Base-by-base conservation (phyloP, 2,888 invertebrate species). In the Rhingia campestris region DNA sequence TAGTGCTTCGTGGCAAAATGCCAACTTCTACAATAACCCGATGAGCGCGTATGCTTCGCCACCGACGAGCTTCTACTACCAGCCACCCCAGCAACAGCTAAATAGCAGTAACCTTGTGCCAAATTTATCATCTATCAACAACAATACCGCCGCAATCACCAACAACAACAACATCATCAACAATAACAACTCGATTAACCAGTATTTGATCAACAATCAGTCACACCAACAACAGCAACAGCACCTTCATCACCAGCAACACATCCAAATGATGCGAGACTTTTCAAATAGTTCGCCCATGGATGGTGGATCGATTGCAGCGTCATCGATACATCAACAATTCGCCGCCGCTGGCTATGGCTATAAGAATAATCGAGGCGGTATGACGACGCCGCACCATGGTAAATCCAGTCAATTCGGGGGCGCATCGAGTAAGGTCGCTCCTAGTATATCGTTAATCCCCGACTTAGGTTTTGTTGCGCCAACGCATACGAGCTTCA, bases 381-480 rank as follows among this genome's bases (percentile, higher is more conserved):
- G 41, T 14, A 12, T 49, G 63, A 32, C 49, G 47, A 10, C 9
- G 49, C 10, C 30, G 6, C 70, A 87, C 56, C 84, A 75, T 61
- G 63, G 53, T n/a, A 85, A 74, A 76, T 70, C 79, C 77, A 81
- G 74, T 81, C 90, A 90, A 73, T 86, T 90, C 10, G 90, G 72
- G 6, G 61, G 64, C 47, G 70, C 89, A 51, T 88, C 88, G 61
- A 90, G 89, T 72, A 90, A 89, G 86, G 88, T 89, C 49, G 89
- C 90, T 33, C 91, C 92, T 12, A 92, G 92, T 88, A 92, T 93
- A 88, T 92, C 93, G 0, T 88, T 92, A 45, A 90, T 93, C 87
- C 93, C 93, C 4, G 93, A 93, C 87, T 89, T 93, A 86, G 92
- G 93, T 86, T 93, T 93, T 88, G 91, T 92, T 77, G 92, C 92